These are phyloP conservation scores for Phalacrocorax brasilianus DNA, from an alignment of 2,113 vertebrate species.

Conservation along the genomic window DNA sequence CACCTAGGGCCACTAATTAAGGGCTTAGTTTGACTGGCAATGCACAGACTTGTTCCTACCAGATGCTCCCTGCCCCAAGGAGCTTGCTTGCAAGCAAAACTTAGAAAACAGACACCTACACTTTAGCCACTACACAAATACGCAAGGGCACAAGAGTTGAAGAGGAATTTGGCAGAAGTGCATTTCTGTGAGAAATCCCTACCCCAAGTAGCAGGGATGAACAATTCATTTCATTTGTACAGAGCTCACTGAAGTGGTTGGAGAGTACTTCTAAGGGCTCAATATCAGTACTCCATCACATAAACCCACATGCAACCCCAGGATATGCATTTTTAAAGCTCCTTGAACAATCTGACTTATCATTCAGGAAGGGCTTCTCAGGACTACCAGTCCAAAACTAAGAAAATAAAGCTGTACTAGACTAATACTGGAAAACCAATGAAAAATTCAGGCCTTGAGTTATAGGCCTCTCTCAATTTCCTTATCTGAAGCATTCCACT, in stretches of 20 bases:
- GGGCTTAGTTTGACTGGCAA: slow-evolving; percentile 29
- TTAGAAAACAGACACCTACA: not conserved
- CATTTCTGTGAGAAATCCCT: not conserved
- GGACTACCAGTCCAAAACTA: not conserved
- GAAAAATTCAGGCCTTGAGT: not conserved
- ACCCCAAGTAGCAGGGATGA: not conserved
- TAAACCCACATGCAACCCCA: not conserved
- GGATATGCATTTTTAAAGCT: not conserved
- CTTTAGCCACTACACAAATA: not conserved
- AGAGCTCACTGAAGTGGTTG: not conserved
- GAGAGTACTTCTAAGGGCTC: not conserved
- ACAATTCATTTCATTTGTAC: not conserved
- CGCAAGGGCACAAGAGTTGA: not conserved
- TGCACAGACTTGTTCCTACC: slow-evolving; percentile 22
- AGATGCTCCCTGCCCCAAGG: slow-evolving; percentile 30
- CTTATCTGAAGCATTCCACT: not conserved
- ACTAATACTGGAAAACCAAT: not conserved
- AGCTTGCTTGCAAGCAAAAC: not conserved
- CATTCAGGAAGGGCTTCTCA: not conserved
- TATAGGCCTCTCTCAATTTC: not conserved
- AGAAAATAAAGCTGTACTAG: not conserved
- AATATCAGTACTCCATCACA: not conserved
- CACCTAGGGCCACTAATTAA: slow-evolving; percentile 47
- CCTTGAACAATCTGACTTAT: not conserved
- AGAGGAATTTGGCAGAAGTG: not conserved